These are phyloP conservation scores for Amphiprion clarkii DNA, from an alignment of 2,797 vertebrate species.

Conservation along the genomic window DNA sequence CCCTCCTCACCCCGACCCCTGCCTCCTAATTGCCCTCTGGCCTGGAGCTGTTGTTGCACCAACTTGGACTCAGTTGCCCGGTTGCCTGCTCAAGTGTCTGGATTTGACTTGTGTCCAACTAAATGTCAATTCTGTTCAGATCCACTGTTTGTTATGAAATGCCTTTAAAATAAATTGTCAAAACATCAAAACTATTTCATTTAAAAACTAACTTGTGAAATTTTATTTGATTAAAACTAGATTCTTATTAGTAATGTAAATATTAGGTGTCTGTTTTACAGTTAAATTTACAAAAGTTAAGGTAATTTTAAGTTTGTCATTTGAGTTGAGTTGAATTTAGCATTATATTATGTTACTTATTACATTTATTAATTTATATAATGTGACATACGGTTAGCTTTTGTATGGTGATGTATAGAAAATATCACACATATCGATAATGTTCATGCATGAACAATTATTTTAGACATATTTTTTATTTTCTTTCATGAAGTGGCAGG, in stretches of 20 bases:
- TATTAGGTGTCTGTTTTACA: too few species aligned
- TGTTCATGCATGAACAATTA: too few species aligned
- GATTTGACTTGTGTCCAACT: conserved; percentile 66
- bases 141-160: background rate
- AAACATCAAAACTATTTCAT: background rate
- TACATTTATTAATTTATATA: too few species aligned
- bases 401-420: too few species aligned
- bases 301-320: too few species aligned
- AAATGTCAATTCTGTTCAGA: conserved; percentile 37
- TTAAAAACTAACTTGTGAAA: background rate
- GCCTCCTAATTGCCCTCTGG: conserved; percentile 69
- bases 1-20: conserved; percentile 25
- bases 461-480: too few species aligned
- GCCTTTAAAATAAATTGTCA: background rate
- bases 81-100: conserved; percentile 53
- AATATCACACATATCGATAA: too few species aligned
- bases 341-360: too few species aligned
- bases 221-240: background rate
- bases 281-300: too few species aligned
- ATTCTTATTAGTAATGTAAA: background rate
- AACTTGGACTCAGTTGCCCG: conserved; percentile 54
- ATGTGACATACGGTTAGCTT: too few species aligned
- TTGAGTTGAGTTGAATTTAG: too few species aligned
- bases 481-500: too few species aligned
- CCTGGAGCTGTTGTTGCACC: conserved; percentile 49